Evolutionary conservation across 2,888 invertebrate genomes (phyloP).

Genomic region (Platyscelio sp.): DNA sequence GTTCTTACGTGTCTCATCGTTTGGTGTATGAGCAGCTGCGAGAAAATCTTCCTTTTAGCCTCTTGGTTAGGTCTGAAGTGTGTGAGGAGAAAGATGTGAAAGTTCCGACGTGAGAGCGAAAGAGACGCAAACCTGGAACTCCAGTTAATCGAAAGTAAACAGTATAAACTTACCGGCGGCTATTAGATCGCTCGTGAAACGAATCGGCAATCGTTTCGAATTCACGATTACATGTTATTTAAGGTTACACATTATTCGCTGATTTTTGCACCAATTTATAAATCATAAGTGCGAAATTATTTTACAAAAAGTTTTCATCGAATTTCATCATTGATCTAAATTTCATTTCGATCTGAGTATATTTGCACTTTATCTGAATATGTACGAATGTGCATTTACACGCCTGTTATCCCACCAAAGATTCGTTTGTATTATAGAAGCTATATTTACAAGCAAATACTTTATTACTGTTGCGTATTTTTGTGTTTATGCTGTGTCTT

Average conservation of each 20-base stretch:
- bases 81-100: neutral
- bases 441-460: no score
- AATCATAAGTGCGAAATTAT: no score
- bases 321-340: no score
- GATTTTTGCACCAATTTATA: slow-evolving; percentile 41
- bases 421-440: no score
- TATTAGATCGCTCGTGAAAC: slow-evolving; percentile 66
- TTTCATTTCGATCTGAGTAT: no score
- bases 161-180: slow-evolving; percentile 57
- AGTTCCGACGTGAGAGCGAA: neutral
- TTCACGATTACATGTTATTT: slow-evolving; percentile 61
- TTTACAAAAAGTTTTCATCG: no score
- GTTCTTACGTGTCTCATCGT: slow-evolving; percentile 63
- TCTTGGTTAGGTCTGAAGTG: slow-evolving; percentile 39
- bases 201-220: slow-evolving; percentile 59
- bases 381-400: no score
- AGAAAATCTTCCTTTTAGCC: slow-evolving; percentile 43
- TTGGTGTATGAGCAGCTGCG: slow-evolving; percentile 38
- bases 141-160: slow-evolving; percentile 71
- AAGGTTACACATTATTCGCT: slow-evolving; percentile 35
- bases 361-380: no score
- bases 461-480: no score
- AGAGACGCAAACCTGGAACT: slow-evolving; percentile 51
- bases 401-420: no score
- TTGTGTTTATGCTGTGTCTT: no score